A percentile compares a stretch with the other conserved stretches of the same genome.
These are phyloP conservation scores for Cheilosia variabilis DNA, from an alignment of 2,888 invertebrate species.

Conservation along the genomic window DNA sequence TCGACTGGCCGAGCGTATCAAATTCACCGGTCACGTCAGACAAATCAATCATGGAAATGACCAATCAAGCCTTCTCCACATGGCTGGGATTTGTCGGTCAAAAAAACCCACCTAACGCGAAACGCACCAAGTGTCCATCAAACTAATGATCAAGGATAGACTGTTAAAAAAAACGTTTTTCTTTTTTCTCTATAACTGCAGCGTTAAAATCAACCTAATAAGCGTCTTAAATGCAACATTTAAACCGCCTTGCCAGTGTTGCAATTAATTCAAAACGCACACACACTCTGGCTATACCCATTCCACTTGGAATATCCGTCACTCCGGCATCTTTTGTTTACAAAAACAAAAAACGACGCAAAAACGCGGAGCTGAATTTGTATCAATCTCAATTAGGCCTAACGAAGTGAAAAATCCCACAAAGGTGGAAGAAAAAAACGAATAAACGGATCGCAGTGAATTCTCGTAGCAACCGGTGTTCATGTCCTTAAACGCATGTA, in stretches of 20 bases:
- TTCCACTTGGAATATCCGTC: constrained; percentile 18
- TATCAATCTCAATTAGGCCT: constrained; percentile 75
- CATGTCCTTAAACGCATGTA: constrained; percentile 72
- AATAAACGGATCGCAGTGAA: constrained; percentile 15
- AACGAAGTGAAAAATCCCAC: constrained; percentile 69
- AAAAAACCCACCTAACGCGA: constrained; percentile 17
- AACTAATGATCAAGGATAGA: constrained; percentile 55
- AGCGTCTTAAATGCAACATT: constrained; percentile 58
- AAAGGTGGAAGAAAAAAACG: constrained; percentile 18
- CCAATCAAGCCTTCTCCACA: constrained; percentile 56
- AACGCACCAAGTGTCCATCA: constrained; percentile 18
- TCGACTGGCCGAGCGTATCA: constrained; percentile 49
- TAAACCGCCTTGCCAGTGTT: constrained; percentile 32
- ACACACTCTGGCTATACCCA: constrained; percentile 8
- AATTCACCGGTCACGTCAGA: constrained; percentile 62
- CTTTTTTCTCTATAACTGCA: constrained; percentile 14
- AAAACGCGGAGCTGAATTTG: constrained; percentile 57
- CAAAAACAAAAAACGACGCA: constrained; percentile 30
- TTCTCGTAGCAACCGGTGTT: constrained; percentile 41
- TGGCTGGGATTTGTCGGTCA: constrained; percentile 1
- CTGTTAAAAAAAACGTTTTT: constrained; percentile 9
- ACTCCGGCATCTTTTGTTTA: constrained; percentile 34
- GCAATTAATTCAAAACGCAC: constrained; percentile 61
- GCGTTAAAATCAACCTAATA: constrained; percentile 63
- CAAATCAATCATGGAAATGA: constrained; percentile 70